Conservation (phyloP, 2,888 invertebrate species). For the Rhingia campestris region DNA sequence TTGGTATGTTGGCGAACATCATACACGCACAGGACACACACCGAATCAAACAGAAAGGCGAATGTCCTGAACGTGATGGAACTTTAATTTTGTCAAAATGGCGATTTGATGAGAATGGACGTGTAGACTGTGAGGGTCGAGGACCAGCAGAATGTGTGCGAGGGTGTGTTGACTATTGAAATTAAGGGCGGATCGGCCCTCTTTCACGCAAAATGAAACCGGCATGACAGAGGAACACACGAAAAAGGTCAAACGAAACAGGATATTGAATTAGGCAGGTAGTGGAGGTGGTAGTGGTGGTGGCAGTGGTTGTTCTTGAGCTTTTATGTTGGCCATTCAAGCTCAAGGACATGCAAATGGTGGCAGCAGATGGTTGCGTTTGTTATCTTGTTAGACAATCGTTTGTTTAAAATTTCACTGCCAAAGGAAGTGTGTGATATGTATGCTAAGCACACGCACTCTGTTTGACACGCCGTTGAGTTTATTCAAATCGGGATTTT, state of each 20-base stretch:
- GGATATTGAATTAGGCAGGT: conserved; percentile 52
- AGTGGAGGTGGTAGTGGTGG: conserved; percentile 21
- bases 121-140: conserved; percentile 5
- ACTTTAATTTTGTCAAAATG: conserved; percentile 75
- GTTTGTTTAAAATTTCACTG: conserved; percentile 23
- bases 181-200: background rate
- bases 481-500: conserved; percentile 11
- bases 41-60: conserved; percentile 20
- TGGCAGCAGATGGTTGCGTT: conserved; percentile 48
- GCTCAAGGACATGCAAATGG: conserved; percentile 48
- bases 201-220: background rate
- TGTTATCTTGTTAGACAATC: conserved; percentile 29
- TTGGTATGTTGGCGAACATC: conserved; percentile 10
- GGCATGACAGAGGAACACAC: background rate
- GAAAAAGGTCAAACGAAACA: conserved; percentile 58
- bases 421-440: background rate
- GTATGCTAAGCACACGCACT: conserved; percentile 6
- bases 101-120: conserved; percentile 69
- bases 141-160: background rate
- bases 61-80: conserved; percentile 75
- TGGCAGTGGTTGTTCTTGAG: conserved; percentile 1
- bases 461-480: background rate
- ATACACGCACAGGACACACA: background rate
- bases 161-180: conserved; percentile 20
- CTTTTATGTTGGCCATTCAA: conserved; percentile 47